Base-by-base conservation (phyloP, 2,888 invertebrate genomes). In the Orthosia gothica region DNA sequence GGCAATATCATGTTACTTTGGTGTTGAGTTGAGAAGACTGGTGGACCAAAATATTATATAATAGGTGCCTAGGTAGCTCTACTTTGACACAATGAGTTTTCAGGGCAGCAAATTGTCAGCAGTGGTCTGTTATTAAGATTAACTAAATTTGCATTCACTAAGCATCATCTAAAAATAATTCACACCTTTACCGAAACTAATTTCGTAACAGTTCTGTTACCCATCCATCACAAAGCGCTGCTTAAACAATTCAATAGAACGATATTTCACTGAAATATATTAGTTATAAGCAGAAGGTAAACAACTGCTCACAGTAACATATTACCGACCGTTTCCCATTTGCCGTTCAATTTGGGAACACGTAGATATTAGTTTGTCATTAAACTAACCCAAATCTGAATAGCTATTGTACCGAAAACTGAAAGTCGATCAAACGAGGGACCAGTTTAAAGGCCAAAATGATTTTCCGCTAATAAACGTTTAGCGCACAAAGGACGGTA, bases 391-490 rank as follows among this genome's bases (percentile, higher is more conserved):
- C 79, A 54, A 75, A 83, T 68, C 80, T 77, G 79, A 84, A 82
- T 74, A 82, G 81, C 82, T 76, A 87, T 87, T 87, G 82, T 87
- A 79, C 75, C 81, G 79, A 85, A 86, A 83, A 84, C 84, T 81
- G 84, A 87, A 86, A 90, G 87, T 87, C 87, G 82, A 90, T 88
- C 85, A 81, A 85, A 84, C 75, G 69, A 71, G 88, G 78, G 84
- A 81, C 79, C 83, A 76, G 89, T 88, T 87, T 87, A 86, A 89
- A 88, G 87, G 87, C 88, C 86, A 90, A 84, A 92, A 92, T 91
- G 86, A 92, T 92, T 92, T 91, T 86, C 89, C 86, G 87, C 88
- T 91, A 92, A 92, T 92, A 91, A 89, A 88, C 90, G 89, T 89
- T 90, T 88, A 89, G 84, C 87, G 76, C 90, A 92, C 92, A 93